Percentiles rank a stretch among this genome's conserved stretches.
Conservation (phyloP, 1,140 invertebrate species). For the Lerema accius region DNA sequence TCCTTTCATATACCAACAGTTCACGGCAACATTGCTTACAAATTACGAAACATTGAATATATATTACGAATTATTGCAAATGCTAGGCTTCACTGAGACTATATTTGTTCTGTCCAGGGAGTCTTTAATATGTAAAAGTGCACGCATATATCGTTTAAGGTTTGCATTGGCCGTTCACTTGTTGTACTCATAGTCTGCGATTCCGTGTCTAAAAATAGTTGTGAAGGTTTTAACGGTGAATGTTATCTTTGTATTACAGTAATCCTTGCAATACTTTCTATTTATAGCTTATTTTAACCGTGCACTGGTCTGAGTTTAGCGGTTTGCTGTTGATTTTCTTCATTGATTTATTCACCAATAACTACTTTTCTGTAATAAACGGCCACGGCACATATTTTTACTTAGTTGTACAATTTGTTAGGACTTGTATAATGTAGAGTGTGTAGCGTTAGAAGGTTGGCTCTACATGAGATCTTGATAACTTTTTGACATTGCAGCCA, state of each 20-base stretch:
- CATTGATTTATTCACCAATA: too few species aligned
- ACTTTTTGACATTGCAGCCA: too few species aligned
- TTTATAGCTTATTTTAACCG: neutral
- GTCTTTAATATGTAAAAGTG: slow-evolving; percentile 9
- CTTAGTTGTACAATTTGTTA: too few species aligned
- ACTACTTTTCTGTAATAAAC: too few species aligned
- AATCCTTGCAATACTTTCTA: slow-evolving; percentile 2
- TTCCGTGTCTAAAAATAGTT: slow-evolving; percentile 19
- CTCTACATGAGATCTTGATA: too few species aligned
- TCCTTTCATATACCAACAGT: neutral
- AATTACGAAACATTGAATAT: slow-evolving; percentile 23
- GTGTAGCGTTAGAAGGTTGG: too few species aligned
- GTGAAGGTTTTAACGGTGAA: slow-evolving; percentile 22
- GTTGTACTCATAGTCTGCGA: neutral
- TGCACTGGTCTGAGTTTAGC: neutral
- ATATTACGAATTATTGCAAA: slow-evolving; percentile 26
- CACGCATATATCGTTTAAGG: slow-evolving; percentile 7
- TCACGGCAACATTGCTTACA: slow-evolving; percentile 13
- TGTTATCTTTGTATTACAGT: slow-evolving; percentile 19
- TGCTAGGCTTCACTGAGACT: neutral
- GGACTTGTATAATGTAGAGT: too few species aligned
- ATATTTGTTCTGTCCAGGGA: slow-evolving; percentile 6
- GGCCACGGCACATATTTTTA: too few species aligned
- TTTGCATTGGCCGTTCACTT: slow-evolving; percentile 1
- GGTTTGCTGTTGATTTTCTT: neutral